phyloP scores from a whole-genome alignment of 2,888 invertebrate genomes.

The Parnassius orleans region DNA sequence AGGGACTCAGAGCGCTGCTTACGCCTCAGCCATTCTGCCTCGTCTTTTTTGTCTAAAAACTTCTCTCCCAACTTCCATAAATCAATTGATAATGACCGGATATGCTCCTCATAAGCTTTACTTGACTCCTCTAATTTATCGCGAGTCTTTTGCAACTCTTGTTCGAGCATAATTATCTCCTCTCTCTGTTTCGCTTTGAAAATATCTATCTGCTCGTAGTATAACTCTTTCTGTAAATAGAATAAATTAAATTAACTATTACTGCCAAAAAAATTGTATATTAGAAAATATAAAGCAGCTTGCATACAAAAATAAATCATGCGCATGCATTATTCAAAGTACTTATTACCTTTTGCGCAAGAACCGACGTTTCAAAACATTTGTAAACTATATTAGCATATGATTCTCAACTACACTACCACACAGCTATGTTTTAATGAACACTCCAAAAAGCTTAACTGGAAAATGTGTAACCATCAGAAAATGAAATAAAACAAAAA shows the following conservation, averaged over 20 bases:
- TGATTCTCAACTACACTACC: conserved; percentile 39
- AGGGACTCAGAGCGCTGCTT: conserved; percentile 63
- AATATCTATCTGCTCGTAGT: conserved; percentile 81
- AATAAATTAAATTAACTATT: neutral
- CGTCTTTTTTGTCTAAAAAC: conserved; percentile 78
- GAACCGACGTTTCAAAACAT: conserved; percentile 2
- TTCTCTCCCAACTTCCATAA: conserved; percentile 83
- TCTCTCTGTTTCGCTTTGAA: conserved; percentile 75
- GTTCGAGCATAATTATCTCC: conserved; percentile 71
- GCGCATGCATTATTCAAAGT: conserved; percentile 38
- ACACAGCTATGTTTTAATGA: conserved; percentile 49
- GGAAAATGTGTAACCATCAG: conserved; percentile 27
- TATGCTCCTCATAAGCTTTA: conserved; percentile 63
- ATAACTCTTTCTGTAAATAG: conserved; percentile 79
- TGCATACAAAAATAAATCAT: conserved; percentile 34
- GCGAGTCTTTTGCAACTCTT: conserved; percentile 75
- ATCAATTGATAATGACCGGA: conserved; percentile 74
- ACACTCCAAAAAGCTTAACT: conserved; percentile 41
- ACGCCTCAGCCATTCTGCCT: conserved; percentile 74
- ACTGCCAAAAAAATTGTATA: neutral
- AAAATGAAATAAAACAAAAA: conserved; percentile 68
- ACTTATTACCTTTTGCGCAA: conserved; percentile 55
- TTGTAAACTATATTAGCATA: conserved; percentile 27
- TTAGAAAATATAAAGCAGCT: conserved; percentile 4
- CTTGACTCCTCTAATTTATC: conserved; percentile 68